Evolutionary conservation across 2,113 vertebrate species (phyloP).

Genomic region (Irena cyanogastra): DNA sequence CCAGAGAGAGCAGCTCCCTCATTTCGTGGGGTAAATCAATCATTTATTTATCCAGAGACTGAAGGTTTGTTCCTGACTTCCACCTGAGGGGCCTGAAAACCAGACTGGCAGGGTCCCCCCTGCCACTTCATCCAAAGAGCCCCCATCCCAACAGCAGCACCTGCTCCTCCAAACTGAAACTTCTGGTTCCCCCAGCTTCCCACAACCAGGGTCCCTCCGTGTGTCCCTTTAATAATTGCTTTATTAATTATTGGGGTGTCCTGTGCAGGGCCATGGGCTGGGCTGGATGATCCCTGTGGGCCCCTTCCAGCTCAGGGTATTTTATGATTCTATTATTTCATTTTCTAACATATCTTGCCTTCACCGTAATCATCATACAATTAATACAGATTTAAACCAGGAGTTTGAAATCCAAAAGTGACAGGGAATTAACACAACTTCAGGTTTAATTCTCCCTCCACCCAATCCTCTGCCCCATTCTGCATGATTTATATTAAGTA

Average conservation of each 20-base stretch:
- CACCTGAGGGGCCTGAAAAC: neutral
- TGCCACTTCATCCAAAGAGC: neutral
- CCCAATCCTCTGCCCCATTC: neutral
- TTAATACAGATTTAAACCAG: neutral
- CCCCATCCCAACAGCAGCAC: neutral
- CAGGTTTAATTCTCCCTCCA: neutral
- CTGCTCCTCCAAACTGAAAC: neutral
- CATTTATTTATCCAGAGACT: neutral
- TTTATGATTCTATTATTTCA: neutral
- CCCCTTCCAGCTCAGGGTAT: neutral
- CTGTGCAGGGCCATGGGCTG: neutral
- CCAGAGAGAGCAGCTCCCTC: neutral
- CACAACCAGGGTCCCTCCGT: rapidly evolving
- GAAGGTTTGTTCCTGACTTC: neutral
- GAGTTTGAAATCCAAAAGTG: neutral
- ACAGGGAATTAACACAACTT: neutral
- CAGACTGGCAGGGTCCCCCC: neutral
- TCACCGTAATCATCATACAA: neutral
- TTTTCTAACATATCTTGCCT: neutral
- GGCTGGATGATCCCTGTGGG: neutral
- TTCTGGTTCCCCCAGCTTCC: neutral
- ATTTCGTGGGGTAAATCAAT: neutral
- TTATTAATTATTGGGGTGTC: neutral
- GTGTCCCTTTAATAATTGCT: rapidly evolving
- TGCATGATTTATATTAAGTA: neutral